Evolutionary conservation across 2,797 vertebrate species (phyloP).

Genomic region (Tokudaia muenninki): DNA sequence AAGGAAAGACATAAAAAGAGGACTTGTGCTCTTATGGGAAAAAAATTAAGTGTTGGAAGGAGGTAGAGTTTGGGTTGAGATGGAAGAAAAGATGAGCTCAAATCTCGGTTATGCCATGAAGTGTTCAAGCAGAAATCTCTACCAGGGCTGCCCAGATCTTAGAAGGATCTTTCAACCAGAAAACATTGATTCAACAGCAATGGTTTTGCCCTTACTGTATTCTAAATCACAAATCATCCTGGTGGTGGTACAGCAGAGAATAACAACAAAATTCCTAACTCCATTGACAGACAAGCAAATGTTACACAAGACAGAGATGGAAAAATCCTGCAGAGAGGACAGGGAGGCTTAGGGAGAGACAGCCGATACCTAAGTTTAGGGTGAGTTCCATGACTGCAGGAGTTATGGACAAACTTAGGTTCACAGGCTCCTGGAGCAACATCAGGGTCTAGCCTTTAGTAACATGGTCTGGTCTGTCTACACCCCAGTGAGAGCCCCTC

Average conservation of each 20-base stretch:
- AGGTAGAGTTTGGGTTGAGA: neutral
- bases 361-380: neutral
- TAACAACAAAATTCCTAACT: neutral
- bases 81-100: neutral
- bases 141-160: neutral
- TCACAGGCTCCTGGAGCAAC: neutral
- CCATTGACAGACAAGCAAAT: neutral
- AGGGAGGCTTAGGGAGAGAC: neutral
- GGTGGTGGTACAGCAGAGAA: neutral
- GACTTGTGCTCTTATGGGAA: neutral
- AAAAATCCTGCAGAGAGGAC: neutral
- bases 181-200: neutral
- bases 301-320: neutral
- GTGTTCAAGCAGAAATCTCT: neutral
- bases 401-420: neutral
- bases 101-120: neutral
- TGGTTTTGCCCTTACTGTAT: neutral
- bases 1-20: neutral
- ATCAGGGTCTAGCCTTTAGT: neutral
- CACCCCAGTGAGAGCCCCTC: neutral
- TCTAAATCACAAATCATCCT: neutral
- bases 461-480: neutral
- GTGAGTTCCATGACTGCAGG: neutral
- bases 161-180: neutral
- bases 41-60: neutral